Evolutionary conservation across 2,797 vertebrate genomes (phyloP).

Genomic region (Craterocephalus amniculus): DNA sequence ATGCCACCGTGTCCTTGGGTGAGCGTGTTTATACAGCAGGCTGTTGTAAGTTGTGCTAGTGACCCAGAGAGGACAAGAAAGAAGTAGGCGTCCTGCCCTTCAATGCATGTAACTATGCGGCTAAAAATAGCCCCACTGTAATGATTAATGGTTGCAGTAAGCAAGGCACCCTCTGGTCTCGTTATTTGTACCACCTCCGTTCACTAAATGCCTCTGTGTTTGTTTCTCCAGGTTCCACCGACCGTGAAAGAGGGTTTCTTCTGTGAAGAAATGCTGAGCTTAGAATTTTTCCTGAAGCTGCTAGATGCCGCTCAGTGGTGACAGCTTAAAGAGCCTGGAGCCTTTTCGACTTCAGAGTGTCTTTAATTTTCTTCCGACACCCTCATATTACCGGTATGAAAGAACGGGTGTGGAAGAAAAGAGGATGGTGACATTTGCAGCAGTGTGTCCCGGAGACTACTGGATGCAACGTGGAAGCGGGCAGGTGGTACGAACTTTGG

Average conservation of each 20-base stretch:
- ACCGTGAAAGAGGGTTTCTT: slow-evolving; percentile 94
- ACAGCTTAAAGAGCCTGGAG: slow-evolving; percentile 74
- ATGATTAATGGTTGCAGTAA: slow-evolving; percentile 60
- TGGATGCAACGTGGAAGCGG: slow-evolving; percentile 45
- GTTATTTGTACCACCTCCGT: not conserved
- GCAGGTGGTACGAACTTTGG: slow-evolving; percentile 51
- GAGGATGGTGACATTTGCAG: slow-evolving; percentile 48
- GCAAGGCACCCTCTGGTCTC: slow-evolving; percentile 42
- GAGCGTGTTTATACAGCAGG: slow-evolving; percentile 41
- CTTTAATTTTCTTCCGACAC: slow-evolving; percentile 71
- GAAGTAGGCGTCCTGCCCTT: not conserved
- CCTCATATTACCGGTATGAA: slow-evolving; percentile 55
- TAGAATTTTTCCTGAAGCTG: slow-evolving; percentile 64
- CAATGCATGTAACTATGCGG: slow-evolving; percentile 12
- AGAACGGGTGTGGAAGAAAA: slow-evolving; percentile 42
- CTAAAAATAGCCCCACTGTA: slow-evolving; percentile 68
- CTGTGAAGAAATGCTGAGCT: slow-evolving; percentile 93
- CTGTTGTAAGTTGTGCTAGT: slow-evolving; percentile 51
- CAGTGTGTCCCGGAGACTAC: slow-evolving; percentile 66
- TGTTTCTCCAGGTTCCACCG: slow-evolving; percentile 91
- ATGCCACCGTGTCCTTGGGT: slow-evolving; percentile 51
- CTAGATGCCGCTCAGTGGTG: slow-evolving; percentile 66
- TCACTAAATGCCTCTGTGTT: not conserved
- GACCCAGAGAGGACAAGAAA: slow-evolving; percentile 44
- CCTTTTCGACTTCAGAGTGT: slow-evolving; percentile 63